A percentile compares a stretch with the other conserved stretches of the same genome.
Conservation (phyloP, 2,113 vertebrate species). For the Microtus montanus region DNA sequence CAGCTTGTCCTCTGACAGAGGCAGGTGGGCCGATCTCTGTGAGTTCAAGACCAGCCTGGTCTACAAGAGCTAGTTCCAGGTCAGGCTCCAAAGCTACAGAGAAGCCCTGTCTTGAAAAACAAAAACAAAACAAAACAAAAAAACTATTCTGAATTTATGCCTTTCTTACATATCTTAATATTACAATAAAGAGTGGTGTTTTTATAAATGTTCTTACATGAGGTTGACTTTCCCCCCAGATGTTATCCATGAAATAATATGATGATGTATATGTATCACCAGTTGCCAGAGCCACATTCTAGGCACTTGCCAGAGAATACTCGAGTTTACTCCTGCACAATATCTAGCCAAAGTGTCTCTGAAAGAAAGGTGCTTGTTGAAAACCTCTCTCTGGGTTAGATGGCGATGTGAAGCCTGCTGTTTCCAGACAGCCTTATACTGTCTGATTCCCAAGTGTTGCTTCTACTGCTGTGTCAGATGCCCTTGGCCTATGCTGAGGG, state of each 20-base stretch:
- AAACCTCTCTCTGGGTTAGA: conserved; percentile 2
- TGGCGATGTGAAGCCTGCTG: background rate
- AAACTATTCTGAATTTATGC: background rate
- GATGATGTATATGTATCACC: background rate
- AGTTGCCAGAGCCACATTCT: background rate
- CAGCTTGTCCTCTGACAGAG: background rate
- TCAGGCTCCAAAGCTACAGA: no score
- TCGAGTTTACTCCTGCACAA: background rate
- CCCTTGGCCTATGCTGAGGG: no score
- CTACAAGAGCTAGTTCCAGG: no score
- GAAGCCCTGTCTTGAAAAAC: no score
- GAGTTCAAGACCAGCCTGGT: no score
- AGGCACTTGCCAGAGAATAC: conserved; percentile 2
- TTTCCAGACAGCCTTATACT: background rate
- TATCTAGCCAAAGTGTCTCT: conserved; percentile 15
- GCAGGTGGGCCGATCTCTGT: no score
- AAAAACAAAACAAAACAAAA: no score
- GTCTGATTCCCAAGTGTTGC: background rate
- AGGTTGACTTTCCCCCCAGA: background rate
- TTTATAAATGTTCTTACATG: background rate
- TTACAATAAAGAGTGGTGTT: background rate
- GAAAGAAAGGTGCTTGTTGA: background rate
- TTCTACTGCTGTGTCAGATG: background rate
- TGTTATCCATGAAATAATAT: conserved; percentile 29
- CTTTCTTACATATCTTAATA: background rate